Base-by-base conservation (phyloP, 2,113 vertebrate genomes). In the Hemiscyllium ocellatum region DNA sequence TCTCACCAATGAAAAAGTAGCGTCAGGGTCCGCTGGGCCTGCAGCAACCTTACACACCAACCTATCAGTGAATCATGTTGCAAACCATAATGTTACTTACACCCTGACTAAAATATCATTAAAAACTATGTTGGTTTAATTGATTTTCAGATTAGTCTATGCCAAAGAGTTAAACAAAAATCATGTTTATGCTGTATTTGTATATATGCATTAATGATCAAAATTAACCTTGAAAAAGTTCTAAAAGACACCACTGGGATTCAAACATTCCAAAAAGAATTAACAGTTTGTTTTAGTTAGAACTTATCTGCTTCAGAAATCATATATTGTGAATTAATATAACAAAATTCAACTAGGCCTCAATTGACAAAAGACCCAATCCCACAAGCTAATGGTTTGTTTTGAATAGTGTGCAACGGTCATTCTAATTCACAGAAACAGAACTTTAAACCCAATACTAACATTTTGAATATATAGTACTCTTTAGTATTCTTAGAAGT, bases 231-330 rank as follows among this genome's bases (percentile, higher is more conserved):
- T 86, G 42, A 86, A 17, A 24, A 86, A 86, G 83, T 50, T 50
- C 20, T 52, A 12, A 26, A 87, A n/a, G 47, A 68, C 37, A 68
- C 52, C 15, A 33, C 50, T 26, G 29, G 52, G 50, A 65, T 68
- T 93, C 33, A 33, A 93, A 68, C 4, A 93, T 37, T 19, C 47
- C 56, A 93, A 6, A 93, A 66, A 93, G 13, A 66, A 65, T 93
- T 66, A 93, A 93, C 33, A 93, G 65, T 93, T 93, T 68, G 24
- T 68, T 33, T 61, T 68, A 42, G 90, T 93, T 65, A 68, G 90
- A 20, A 7, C 61, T 68, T 29, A 33, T 93, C 2, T 66, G 65
- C 56, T n/a, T 93, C 68, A 68, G 68, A 4, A 24, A 87, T 87
- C 47, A 87, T 13, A 29, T 6, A 50, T 26, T 86, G 17, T 47